Percentiles rank a stretch among this genome's conserved stretches.
phyloP scores from a whole-genome alignment of 2,113 vertebrate genomes.

The Myiozetetes cayanensis region DNA sequence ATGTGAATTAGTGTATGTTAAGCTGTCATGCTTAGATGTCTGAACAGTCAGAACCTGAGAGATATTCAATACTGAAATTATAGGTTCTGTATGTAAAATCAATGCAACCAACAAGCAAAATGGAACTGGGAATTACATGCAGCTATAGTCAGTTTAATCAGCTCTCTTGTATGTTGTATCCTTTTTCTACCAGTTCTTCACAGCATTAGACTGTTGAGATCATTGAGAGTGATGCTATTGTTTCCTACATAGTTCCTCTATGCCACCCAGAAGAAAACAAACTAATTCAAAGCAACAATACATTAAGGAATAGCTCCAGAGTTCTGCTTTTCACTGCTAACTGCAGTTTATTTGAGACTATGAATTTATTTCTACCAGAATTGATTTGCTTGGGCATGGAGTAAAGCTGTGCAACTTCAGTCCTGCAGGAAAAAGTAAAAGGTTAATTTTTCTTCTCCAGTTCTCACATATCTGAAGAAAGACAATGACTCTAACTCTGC shows the following conservation, averaged over 20 bases:
- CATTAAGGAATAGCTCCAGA: neutral
- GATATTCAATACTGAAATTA: neutral
- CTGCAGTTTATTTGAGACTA: neutral
- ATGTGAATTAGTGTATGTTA: neutral
- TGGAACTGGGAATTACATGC: neutral
- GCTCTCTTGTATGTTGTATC: neutral
- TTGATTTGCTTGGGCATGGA: neutral
- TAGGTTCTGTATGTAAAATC: neutral
- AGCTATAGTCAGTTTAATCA: neutral
- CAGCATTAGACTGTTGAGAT: neutral
- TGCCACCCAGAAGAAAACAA: conserved; percentile 11
- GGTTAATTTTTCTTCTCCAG: neutral
- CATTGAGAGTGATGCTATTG: neutral
- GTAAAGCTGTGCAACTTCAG: neutral
- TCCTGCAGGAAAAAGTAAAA: neutral
- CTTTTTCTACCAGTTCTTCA: neutral
- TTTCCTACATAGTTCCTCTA: neutral
- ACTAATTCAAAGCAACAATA: conserved; percentile 24
- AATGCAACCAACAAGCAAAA: neutral
- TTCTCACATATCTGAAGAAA: conserved; percentile 27
- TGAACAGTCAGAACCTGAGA: neutral
- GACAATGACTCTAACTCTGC: conserved; percentile 17
- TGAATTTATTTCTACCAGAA: neutral
- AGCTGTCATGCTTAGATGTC: neutral
- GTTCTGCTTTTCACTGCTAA: neutral